Conservation (phyloP, 2,888 invertebrate genomes). For the Norana najaformis region DNA sequence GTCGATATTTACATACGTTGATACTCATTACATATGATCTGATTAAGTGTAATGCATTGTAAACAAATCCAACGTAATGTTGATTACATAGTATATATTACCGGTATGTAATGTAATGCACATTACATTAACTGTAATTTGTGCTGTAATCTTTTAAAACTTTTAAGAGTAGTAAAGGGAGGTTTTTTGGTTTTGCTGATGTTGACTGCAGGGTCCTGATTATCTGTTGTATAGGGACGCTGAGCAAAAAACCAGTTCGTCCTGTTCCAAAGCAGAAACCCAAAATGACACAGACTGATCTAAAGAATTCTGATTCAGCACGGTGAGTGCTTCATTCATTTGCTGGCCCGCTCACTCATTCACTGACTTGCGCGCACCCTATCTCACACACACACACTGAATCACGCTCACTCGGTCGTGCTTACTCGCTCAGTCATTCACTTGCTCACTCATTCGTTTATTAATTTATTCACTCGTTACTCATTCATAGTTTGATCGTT, state of each 20-base stretch:
- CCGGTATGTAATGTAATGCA: no score
- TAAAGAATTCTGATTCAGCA: constrained; percentile 1
- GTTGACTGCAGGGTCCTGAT: not conserved
- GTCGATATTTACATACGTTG: no score
- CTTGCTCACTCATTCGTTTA: not conserved
- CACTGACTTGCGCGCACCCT: no score
- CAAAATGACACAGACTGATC: not conserved
- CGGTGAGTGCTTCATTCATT: not conserved
- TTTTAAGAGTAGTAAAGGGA: not conserved
- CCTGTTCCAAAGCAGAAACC: constrained; percentile 32
- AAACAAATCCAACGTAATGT: no score
- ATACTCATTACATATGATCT: no score
- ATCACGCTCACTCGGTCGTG: not conserved
- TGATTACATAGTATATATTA: no score
- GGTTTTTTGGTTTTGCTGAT: not conserved
- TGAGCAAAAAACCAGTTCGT: constrained; percentile 16
- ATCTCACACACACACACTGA: no score
- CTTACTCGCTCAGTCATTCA: not conserved
- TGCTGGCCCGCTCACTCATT: not conserved
- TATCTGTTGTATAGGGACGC: not conserved
- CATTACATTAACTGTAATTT: no score
- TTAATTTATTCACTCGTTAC: no score
- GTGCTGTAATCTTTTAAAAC: no score
- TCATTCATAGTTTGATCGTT: not conserved
- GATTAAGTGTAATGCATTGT: no score